A percentile compares a stretch with the other conserved stretches of the same genome.
phyloP scores from a whole-genome alignment of 2,113 vertebrate genomes.

The Salminus brasiliensis region DNA sequence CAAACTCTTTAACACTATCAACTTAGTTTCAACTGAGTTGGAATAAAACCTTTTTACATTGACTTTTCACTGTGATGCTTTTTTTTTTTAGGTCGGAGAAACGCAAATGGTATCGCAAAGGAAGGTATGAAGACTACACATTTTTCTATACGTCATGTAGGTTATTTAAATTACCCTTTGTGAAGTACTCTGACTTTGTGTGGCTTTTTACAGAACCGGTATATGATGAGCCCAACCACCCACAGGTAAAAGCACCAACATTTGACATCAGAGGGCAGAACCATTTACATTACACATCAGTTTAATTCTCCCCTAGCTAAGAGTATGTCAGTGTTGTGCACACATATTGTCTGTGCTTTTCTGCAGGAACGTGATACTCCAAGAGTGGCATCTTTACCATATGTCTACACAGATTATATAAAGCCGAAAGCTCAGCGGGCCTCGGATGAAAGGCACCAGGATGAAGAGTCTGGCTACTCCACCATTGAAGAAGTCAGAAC shows the following conservation, averaged over 20 bases:
- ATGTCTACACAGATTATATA: slow-evolving; percentile 53
- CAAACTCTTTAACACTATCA: too few relatives aligned
- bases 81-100: slow-evolving; percentile 10
- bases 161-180: not conserved
- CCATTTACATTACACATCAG: not conserved
- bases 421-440: not conserved
- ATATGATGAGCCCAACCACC: slow-evolving; percentile 5
- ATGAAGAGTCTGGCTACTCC: slow-evolving; percentile 43
- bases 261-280: not conserved
- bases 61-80: not conserved
- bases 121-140: slow-evolving; percentile 15
- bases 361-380: slow-evolving; percentile 11
- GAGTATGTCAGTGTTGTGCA: not conserved
- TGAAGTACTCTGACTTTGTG: not conserved
- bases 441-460: not conserved
- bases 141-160: not conserved
- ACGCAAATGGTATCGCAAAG: not conserved
- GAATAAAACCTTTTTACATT: too few relatives aligned
- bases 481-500: slow-evolving; percentile 27
- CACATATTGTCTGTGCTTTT: not conserved
- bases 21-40: too few relatives aligned
- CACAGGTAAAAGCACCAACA: slow-evolving; percentile 23
- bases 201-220: slow-evolving; percentile 12
- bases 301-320: not conserved
- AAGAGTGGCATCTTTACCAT: slow-evolving; percentile 7